Evolutionary conservation across 2,113 vertebrate genomes (phyloP), one percentile per base, ranked within the genome.

Genomic region (Callipepla californica): DNA sequence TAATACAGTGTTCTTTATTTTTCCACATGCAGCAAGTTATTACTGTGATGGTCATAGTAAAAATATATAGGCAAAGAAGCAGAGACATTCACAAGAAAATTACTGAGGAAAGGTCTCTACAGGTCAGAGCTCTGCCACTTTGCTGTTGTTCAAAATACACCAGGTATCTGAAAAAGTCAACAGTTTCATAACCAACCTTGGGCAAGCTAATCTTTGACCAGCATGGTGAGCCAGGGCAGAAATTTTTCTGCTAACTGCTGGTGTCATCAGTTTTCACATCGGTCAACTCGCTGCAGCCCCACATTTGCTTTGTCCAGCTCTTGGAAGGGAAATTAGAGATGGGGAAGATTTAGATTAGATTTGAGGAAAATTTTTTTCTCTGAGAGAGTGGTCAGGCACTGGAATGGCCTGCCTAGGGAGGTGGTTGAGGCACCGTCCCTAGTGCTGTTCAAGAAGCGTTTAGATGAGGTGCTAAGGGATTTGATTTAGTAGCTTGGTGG

Each of bases 111-210:
- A 77, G 26, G 7, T 59, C 67, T 93, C 44, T 75, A 34, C 59
- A 89, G 55, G 90, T 81, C 59, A 92, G 65, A 83, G n/a, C n/a
- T 86, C 72, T 59, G 59, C n/a, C 76, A 42, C 72, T 89, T 81
- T 91, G 36, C 38, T 69, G 80, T 57, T 93, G 51, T 45, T 67
- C 48, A 83, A 87, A 92, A 94, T 73, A 74, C 45, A 51, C 25
- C 11, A 6, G 19, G 8, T 66, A 81, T 61, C 90, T 93, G 93
- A 92, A 94, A 97, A 96, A 89, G 87, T 94, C 93, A 96, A 90
- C 79, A 93, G 89, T 97, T 96, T 96, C 91, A 89, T 65, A 97
- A 97, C 61, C 78, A 97, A 93, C 95, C 95, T 96, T 97, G 95
- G 89, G 68, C 75, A 92, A 89, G 90, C 85, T 96, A 94, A 97